Evolutionary conservation across 2,888 invertebrate genomes (phyloP), one percentile per base, ranked within the genome.

Genomic region (Rhimphoctona megacephalus): DNA sequence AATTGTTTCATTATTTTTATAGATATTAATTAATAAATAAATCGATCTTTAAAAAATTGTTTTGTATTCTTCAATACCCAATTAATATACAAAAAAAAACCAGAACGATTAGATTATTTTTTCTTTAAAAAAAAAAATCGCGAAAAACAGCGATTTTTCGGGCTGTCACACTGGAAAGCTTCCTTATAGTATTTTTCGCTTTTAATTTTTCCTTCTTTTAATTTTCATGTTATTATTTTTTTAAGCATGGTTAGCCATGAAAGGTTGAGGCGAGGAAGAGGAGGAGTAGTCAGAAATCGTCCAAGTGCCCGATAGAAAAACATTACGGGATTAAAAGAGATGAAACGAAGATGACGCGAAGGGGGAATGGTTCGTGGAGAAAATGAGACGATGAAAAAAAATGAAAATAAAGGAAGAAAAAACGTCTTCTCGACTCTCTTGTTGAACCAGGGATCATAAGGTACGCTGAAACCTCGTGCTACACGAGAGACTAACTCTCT

Each of bases 391-490:
- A 30, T 17, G 30, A 30, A 61, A 17, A 36, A 36, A 54, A 54
- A 22, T n/a, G 5, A 39, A 17, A 14, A 54, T 25, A 54, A 43
- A 14, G 7, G 2, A 46, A 70, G 9, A 9, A 46, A 39, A 70
- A 39, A 43, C 25, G 25, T 22, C 46, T 17, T 43, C 17, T 39
- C 46, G 25, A 17, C 7, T 70, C 25, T 70, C 70, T 22, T 25
- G 70, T 46, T 46, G 46, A 70, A 70, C n/a, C 39, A 39, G 33
- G 19, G 67, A 70, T 39, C 46, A 46, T 70, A 46, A 43, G 43
- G 25, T 22, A 39, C 70, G 39, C 52, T 33, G 30, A 72, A 72
- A 72, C 72, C 72, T 72, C 25, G 52, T 33, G 72, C 52, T 33
- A 52, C 52, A 33, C 72, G 49, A 72, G 49, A 25, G 30, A 72